Conservation (phyloP, 2,797 vertebrate genomes). For the Sparidentex hasta region DNA sequence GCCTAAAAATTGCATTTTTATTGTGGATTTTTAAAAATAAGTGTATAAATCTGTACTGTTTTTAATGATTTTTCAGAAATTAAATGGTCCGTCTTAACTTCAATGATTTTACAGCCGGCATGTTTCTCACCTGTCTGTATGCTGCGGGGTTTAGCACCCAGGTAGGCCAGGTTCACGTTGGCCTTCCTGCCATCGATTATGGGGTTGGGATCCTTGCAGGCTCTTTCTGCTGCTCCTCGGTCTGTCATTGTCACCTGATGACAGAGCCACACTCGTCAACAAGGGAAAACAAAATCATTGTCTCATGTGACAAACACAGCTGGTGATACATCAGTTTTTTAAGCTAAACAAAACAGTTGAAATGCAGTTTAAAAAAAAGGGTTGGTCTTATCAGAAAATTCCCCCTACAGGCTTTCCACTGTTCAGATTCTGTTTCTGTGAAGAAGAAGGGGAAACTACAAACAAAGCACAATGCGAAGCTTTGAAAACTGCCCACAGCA, state of each 20-base stretch:
- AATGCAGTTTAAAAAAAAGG: not conserved
- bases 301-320: not conserved
- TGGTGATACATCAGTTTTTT: not conserved
- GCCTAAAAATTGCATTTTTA: no score
- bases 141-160: conserved; percentile 96
- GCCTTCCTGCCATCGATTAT: conserved; percentile 98
- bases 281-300: not conserved
- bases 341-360: not conserved
- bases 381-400: conserved; percentile 22
- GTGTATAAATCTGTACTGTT: no score
- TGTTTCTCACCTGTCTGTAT: conserved; percentile 92
- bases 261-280: conserved; percentile 34
- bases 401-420: conserved; percentile 28
- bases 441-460: conserved; percentile 49
- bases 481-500: conserved; percentile 69
- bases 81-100: not conserved
- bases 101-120: not conserved
- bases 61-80: no score
- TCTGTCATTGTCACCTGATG: conserved; percentile 97
- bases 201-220: conserved; percentile 98
- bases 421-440: conserved; percentile 41
- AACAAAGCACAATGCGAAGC: conserved; percentile 69
- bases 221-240: conserved; percentile 92
- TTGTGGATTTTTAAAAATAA: no score
- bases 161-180: conserved; percentile 96